phyloP scores from a whole-genome alignment of 2,888 invertebrate genomes.

The Ichneumoninae sp. region DNA sequence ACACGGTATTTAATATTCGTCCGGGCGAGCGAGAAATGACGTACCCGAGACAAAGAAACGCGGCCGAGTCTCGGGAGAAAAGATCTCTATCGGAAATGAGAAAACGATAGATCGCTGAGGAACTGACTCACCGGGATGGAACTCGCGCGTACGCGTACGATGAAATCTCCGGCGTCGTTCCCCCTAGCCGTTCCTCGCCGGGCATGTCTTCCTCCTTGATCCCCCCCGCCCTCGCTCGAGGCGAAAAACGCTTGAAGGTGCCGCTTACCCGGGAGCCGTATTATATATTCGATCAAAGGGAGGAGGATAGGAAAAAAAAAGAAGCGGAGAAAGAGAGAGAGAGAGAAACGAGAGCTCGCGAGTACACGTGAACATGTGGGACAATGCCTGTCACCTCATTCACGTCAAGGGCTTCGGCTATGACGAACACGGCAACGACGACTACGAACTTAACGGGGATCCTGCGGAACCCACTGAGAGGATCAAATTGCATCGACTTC shows the following conservation, averaged over 20 bases:
- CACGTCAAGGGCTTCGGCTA: slow-evolving; percentile 75
- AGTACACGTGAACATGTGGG: slow-evolving; percentile 73
- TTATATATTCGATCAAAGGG: slow-evolving; percentile 76
- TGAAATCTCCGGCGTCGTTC: slow-evolving; percentile 54
- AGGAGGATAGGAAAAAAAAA: slow-evolving; percentile 2
- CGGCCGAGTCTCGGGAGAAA: slow-evolving; percentile 39
- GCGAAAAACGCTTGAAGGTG: slow-evolving; percentile 71
- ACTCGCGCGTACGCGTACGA: slow-evolving; percentile 69
- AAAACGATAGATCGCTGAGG: slow-evolving; percentile 64
- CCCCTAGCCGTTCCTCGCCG: neutral
- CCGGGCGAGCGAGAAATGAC: slow-evolving; percentile 13
- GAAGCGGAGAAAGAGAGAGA: slow-evolving; percentile 37
- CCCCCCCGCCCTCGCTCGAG: slow-evolving; percentile 25
- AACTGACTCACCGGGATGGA: slow-evolving; percentile 78
- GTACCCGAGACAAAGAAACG: slow-evolving; percentile 26
- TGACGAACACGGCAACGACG: slow-evolving; percentile 43
- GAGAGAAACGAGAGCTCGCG: slow-evolving; percentile 65
- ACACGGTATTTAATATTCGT: slow-evolving; percentile 30
- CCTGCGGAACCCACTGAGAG: slow-evolving; percentile 63
- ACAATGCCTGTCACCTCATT: slow-evolving; percentile 80
- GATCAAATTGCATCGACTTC: slow-evolving; percentile 82
- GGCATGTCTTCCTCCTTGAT: slow-evolving; percentile 62
- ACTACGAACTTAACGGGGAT: slow-evolving; percentile 69
- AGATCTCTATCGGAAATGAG: slow-evolving; percentile 67
- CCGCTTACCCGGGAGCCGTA: slow-evolving; percentile 73